Evolutionary conservation across 2,113 vertebrate genomes (phyloP).

Genomic region (Chionodraco myersi): DNA sequence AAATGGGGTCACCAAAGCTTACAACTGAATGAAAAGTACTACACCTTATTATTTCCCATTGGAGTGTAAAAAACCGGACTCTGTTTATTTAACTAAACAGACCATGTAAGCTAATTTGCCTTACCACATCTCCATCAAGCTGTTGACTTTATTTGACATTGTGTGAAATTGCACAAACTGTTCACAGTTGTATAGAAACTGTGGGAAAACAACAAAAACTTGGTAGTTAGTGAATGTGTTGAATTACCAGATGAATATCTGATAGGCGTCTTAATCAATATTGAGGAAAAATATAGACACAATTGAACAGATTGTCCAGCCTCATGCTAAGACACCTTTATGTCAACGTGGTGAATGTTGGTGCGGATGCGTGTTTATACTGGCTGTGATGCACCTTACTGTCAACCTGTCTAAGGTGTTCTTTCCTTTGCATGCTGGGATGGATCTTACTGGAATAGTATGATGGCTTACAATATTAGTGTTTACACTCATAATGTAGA

Average conservation of each 20-base stretch:
- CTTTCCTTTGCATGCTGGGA: conserved; percentile 9
- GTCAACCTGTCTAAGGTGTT: conserved; percentile 7
- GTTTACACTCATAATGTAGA: neutral
- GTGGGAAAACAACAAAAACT: neutral
- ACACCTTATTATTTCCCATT: neutral
- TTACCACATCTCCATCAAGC: neutral
- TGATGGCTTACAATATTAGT: neutral
- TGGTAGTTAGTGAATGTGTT: neutral
- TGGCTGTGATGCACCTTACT: conserved; percentile 2
- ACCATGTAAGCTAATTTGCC: neutral
- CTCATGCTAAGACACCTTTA: neutral
- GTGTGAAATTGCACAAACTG: neutral
- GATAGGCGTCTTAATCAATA: neutral
- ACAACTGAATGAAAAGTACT: neutral
- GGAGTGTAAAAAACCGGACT: conserved; percentile 5
- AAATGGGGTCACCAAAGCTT: neutral
- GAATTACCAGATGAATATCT: conserved; percentile 3
- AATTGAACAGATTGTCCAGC: neutral
- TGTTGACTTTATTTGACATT: neutral
- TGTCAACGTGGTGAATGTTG: conserved; percentile 2
- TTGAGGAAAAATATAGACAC: neutral
- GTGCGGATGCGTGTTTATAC: conserved; percentile 12
- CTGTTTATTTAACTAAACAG: neutral
- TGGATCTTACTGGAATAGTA: neutral
- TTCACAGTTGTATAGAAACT: neutral